Percentiles rank a stretch among this genome's conserved stretches.
Conservation (phyloP, 2,113 vertebrate genomes). For the Chloebia gouldiae region DNA sequence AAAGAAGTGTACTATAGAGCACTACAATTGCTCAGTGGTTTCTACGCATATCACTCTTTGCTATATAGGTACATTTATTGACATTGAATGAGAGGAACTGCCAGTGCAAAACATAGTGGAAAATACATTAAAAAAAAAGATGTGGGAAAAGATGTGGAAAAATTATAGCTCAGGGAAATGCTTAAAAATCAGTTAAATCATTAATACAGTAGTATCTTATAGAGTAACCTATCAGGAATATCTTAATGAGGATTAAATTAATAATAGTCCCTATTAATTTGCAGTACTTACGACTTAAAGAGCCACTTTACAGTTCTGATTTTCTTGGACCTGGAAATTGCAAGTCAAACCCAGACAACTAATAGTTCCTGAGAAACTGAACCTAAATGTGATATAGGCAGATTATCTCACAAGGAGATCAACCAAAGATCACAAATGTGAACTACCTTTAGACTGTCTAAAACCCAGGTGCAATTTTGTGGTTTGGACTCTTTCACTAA, state of each 20-base stretch:
- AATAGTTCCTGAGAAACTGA: background rate
- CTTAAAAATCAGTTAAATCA: background rate
- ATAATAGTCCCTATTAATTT: background rate
- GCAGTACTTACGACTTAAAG: background rate
- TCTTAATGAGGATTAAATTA: background rate
- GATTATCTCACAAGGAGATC: conserved; percentile 22
- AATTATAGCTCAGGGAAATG: background rate
- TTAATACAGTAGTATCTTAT: background rate
- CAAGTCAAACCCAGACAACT: background rate
- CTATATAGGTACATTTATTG: background rate
- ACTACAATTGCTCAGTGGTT: background rate
- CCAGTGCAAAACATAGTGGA: background rate
- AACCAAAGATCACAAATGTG: background rate
- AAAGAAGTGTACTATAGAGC: background rate
- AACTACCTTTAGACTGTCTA: background rate
- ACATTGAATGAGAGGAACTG: background rate
- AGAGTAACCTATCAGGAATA: background rate
- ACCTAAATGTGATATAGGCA: background rate
- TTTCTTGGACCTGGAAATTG: background rate
- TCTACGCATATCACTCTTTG: background rate
- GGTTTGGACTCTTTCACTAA: background rate
- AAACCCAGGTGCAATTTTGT: background rate
- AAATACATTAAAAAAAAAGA: background rate
- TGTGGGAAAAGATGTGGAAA: background rate
- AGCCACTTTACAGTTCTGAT: background rate